These are phyloP conservation scores for Cervus canadensis DNA, from an alignment of 2,113 vertebrate species.

Conservation along the genomic window DNA sequence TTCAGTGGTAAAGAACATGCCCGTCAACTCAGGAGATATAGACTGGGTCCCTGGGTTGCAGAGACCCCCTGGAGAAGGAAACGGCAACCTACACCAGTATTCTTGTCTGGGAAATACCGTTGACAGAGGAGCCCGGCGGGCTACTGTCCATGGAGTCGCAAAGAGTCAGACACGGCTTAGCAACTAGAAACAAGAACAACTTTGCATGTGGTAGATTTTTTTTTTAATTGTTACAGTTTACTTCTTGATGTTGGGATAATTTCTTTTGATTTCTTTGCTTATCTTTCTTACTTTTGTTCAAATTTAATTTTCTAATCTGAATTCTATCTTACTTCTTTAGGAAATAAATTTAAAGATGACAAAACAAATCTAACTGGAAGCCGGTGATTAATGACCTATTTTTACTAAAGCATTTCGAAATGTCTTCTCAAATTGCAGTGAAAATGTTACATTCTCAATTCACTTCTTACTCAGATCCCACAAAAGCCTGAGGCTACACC, in stretches of 20 bases:
- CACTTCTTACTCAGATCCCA: background rate
- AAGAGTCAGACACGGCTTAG: background rate
- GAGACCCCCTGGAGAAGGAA: background rate
- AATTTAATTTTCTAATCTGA: constrained; percentile 3
- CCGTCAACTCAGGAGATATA: background rate
- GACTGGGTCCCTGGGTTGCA: background rate
- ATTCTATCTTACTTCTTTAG: background rate
- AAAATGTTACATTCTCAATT: background rate
- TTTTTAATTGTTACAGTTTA: background rate
- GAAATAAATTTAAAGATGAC: constrained; percentile 31
- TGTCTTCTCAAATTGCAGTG: background rate
- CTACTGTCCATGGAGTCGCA: background rate
- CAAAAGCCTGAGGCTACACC: background rate
- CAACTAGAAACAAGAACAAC: background rate
- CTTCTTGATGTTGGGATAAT: background rate
- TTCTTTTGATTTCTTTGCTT: background rate
- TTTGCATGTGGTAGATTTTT: background rate
- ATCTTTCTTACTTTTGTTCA: background rate
- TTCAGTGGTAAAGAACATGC: background rate
- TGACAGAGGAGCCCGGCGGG: background rate
- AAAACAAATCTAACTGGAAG: background rate
- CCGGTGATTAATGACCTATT: background rate
- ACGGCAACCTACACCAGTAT: background rate
- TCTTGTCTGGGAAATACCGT: background rate
- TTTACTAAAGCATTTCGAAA: constrained; percentile 1